phyloP scores from a whole-genome alignment of 2,888 invertebrate species.

The Yponomeuta sedellus region DNA sequence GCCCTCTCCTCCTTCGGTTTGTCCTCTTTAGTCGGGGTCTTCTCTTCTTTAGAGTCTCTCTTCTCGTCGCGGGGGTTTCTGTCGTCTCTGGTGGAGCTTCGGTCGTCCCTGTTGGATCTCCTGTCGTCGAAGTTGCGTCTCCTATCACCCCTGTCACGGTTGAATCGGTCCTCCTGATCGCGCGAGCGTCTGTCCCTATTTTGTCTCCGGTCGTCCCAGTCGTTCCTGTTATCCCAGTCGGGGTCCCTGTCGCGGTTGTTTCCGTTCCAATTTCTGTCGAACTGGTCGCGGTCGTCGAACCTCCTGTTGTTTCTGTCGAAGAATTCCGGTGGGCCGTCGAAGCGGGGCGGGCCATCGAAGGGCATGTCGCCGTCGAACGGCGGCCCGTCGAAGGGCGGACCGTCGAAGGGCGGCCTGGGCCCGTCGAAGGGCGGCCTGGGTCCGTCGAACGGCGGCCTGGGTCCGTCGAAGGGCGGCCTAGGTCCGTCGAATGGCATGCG shows the following conservation, averaged over 20 bases:
- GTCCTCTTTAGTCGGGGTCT: slow-evolving; percentile 11
- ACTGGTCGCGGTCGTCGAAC: slow-evolving; percentile 60
- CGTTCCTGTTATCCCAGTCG: slow-evolving; percentile 39
- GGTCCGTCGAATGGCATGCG: slow-evolving; percentile 54
- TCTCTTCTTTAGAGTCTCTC: slow-evolving; percentile 12
- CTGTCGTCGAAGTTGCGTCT: slow-evolving; percentile 41
- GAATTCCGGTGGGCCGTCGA: slow-evolving; percentile 53
- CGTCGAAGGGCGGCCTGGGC: slow-evolving; percentile 49
- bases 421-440: slow-evolving; percentile 48
- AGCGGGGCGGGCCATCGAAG: slow-evolving; percentile 36
- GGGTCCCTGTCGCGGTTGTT: slow-evolving; percentile 34
- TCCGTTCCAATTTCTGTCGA: slow-evolving; percentile 56
- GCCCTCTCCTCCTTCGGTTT: slow-evolving; percentile 18
- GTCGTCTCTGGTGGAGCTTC: neutral
- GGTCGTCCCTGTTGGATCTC: neutral
- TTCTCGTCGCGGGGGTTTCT: slow-evolving; percentile 22
- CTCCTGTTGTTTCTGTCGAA: slow-evolving; percentile 59
- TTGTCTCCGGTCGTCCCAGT: slow-evolving; percentile 14
- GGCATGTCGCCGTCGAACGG: slow-evolving; percentile 26
- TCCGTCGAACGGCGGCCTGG: slow-evolving; percentile 39
- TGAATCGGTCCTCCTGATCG: slow-evolving; percentile 44
- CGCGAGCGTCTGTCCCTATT: slow-evolving; percentile 37
- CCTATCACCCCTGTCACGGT: slow-evolving; percentile 29
- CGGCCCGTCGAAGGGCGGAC: slow-evolving; percentile 27
- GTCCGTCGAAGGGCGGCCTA: slow-evolving; percentile 39